These are phyloP conservation scores for Cliona cf. orientalis DNA, from an alignment of 37 sponge, comb jelly and placozoan species.

Conservation along the genomic window DNA sequence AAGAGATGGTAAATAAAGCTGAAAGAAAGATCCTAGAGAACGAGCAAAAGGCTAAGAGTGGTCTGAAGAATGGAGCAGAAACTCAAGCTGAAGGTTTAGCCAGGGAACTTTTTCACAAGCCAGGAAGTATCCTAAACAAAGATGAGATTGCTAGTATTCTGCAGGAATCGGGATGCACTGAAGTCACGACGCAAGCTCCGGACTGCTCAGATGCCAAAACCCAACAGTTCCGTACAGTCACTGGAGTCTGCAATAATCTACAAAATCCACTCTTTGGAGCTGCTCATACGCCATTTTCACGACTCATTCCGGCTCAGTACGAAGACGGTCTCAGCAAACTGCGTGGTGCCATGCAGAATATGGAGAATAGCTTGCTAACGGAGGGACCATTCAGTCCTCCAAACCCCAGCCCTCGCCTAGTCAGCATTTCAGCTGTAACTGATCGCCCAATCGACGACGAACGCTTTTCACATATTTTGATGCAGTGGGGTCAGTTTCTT, in stretches of 20 bases:
- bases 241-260: slow-evolving; percentile 94
- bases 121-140: slow-evolving; percentile 42
- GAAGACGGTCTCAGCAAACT: slow-evolving; percentile 80
- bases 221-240: slow-evolving; percentile 74
- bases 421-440: slow-evolving; percentile 38
- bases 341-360: slow-evolving; percentile 63
- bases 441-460: slow-evolving; percentile 55
- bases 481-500: slow-evolving; percentile 97
- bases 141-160: slow-evolving; percentile 33
- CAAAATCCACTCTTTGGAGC: slow-evolving; percentile 78
- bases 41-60: too few species aligned
- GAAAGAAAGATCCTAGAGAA: slow-evolving; percentile 45
- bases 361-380: neutral
- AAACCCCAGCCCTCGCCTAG: slow-evolving; percentile 81
- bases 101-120: slow-evolving; percentile 37
- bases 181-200: neutral
- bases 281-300: slow-evolving; percentile 58
- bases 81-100: slow-evolving; percentile 47
- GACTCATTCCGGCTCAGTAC: slow-evolving; percentile 76
- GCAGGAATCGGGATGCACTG: slow-evolving; percentile 18
- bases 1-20: slow-evolving; percentile 34
- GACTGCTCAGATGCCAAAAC: slow-evolving; percentile 3
- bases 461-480: slow-evolving; percentile 77
- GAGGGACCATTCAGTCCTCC: slow-evolving; percentile 68
- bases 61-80: too few species aligned